Conservation (phyloP, 1,140 invertebrate species). For the Caenorhabditis tropicalis region DNA sequence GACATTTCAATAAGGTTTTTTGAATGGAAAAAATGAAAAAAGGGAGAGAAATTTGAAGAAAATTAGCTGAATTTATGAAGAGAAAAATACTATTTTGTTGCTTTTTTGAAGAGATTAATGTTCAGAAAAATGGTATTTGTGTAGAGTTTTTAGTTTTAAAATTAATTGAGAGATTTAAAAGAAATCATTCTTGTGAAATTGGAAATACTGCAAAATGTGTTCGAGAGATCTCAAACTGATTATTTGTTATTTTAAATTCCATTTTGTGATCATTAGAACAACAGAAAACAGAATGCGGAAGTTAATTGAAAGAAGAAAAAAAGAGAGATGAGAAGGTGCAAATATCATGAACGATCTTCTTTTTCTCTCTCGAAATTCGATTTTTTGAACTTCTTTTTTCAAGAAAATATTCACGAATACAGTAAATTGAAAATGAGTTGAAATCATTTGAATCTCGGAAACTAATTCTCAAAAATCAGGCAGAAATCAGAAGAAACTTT, state of each 20-base stretch:
- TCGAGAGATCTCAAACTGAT: too few species aligned
- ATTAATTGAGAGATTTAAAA: too few species aligned
- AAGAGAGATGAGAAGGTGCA: constrained; percentile 1
- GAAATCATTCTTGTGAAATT: too few species aligned
- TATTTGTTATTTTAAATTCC: too few species aligned
- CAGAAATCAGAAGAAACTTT: background rate
- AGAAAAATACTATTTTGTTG: background rate
- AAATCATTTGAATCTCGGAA: too few species aligned
- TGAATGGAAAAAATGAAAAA: background rate
- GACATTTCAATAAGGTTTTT: background rate
- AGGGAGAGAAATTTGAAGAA: background rate
- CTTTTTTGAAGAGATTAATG: background rate
- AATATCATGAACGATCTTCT: background rate
- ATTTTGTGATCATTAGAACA: background rate
- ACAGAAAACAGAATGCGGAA: background rate
- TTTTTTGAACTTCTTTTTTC: constrained; percentile 20
- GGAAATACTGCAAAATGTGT: too few species aligned
- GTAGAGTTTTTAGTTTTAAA: too few species aligned
- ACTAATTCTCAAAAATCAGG: too few species aligned
- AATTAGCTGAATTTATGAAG: constrained; percentile 26
- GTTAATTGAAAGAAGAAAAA: background rate
- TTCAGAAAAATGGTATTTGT: too few species aligned
- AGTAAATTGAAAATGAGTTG: too few species aligned
- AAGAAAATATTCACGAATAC: background rate
- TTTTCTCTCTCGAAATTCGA: background rate